Evolutionary conservation across 2,113 vertebrate species (phyloP), one percentile per base, ranked within the genome.

Genomic region (Arothron firmamentum): DNA sequence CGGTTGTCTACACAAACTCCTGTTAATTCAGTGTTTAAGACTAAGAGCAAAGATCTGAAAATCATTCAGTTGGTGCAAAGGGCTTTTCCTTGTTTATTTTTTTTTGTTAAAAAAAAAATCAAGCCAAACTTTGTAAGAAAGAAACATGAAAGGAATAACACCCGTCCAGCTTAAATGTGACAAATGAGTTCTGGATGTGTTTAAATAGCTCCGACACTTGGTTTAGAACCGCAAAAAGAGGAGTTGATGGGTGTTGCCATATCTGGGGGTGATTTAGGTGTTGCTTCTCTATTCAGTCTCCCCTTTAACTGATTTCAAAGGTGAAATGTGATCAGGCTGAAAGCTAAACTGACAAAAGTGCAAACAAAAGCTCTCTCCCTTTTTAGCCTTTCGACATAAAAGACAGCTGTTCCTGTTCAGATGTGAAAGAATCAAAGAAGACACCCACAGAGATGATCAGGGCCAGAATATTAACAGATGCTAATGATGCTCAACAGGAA

Each of bases 281-380:
- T 74, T 69, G 57, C 75, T 78, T 80, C 63, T 25, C 84, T 72
- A 67, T 83, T 84, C 77, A 86, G 31, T 18, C 41, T 15, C 42
- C 25, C 72, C 57, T 81, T 77, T 78, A 58, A 86, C 63, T 41
- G 13, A 67, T 82, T 86, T 88, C 78, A 83, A 87, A 84, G 65
- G 70, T 48, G 87, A 83, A 90, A 90, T 67, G 65, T 77, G 82
- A 90, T 88, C 78, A 78, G 63, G 65, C 65, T 85, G 82, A 88
- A 81, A 83, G 80, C 71, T 21, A 70, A 47, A 47, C 65, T 73
- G 78, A 80, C 72, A 78, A 83, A 74, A 82, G 45, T 59, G 46
- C 64, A 67, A 74, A 88, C 80, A 87, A 87, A 79, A 66, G 75
- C 57, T 25, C 31, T 45, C 60, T 73, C 56, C 47, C 49, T 77